Evolutionary conservation across 2,113 vertebrate genomes (phyloP).

Genomic region (Lynx canadensis): DNA sequence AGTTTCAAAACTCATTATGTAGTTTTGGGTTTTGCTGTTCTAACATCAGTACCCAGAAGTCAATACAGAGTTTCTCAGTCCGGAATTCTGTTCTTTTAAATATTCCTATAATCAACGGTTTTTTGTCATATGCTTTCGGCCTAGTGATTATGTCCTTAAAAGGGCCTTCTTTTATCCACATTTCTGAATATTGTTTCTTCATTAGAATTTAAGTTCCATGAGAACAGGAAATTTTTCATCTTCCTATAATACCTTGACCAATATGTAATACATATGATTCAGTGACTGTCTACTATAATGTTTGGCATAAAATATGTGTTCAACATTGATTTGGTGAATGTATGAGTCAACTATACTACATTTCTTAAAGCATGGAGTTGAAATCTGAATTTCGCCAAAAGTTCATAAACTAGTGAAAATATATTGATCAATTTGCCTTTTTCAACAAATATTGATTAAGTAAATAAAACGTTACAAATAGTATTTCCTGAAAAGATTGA

Average conservation of each 20-base stretch:
- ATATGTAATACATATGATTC: background rate
- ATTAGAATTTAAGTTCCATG: background rate
- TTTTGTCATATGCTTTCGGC: background rate
- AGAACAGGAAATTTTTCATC: background rate
- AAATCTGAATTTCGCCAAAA: constrained; percentile 5
- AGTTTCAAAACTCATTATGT: background rate
- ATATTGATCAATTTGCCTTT: background rate
- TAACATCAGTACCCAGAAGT: background rate
- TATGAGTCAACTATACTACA: background rate
- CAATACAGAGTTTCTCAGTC: background rate
- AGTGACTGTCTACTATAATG: background rate
- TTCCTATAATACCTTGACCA: background rate
- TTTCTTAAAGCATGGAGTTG: background rate
- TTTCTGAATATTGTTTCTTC: background rate
- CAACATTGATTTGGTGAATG: background rate
- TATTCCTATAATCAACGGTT: background rate
- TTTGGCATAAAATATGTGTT: background rate
- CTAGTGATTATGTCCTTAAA: background rate
- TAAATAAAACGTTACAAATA: background rate
- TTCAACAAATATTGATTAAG: background rate
- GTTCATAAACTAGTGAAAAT: background rate
- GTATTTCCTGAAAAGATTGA: background rate
- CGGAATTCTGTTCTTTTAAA: background rate
- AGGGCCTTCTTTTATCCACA: background rate
- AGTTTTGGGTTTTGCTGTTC: background rate